Evolutionary conservation across 2,797 vertebrate species (phyloP).

Genomic region (Lacerta viridis): DNA sequence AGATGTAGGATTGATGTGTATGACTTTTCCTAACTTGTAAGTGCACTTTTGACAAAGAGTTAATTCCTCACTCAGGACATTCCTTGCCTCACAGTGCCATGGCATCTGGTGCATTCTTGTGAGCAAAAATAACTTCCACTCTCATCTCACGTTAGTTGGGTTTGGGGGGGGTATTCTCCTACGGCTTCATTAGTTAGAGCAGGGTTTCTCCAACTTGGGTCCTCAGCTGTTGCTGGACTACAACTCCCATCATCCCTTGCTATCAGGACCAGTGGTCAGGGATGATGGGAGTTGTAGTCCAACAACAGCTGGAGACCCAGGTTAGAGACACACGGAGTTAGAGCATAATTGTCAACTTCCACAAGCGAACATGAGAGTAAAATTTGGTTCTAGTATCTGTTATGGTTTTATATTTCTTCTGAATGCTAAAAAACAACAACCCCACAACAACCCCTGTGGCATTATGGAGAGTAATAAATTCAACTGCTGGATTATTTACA

Average conservation of each 20-base stretch:
- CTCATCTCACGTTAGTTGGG: background rate
- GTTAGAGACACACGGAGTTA: too few species aligned
- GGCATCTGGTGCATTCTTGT: slow-evolving; percentile 15
- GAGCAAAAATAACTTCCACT: slow-evolving; percentile 28
- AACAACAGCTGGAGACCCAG: too few species aligned
- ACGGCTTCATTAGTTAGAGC: slow-evolving; percentile 15
- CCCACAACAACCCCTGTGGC: slow-evolving; percentile 49
- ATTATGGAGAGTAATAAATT: slow-evolving; percentile 52
- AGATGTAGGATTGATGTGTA: too few species aligned
- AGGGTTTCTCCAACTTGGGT: too few species aligned
- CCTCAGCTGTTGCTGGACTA: too few species aligned
- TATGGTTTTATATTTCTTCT: slow-evolving; percentile 31
- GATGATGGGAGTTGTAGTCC: too few species aligned
- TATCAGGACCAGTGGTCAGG: too few species aligned
- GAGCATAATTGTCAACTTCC: background rate
- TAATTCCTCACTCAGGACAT: too few species aligned
- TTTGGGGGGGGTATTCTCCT: slow-evolving; percentile 10
- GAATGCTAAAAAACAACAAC: slow-evolving; percentile 40
- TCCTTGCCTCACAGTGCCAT: background rate
- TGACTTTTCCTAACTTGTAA: too few species aligned
- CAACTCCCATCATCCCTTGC: too few species aligned
- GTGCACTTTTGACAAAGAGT: too few species aligned
- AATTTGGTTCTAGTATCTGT: slow-evolving; percentile 4
- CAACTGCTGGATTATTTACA: slow-evolving; percentile 49
- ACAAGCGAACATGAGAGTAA: background rate